phyloP scores from a whole-genome alignment of 2,113 vertebrate genomes.

The Heterocephalus glaber region DNA sequence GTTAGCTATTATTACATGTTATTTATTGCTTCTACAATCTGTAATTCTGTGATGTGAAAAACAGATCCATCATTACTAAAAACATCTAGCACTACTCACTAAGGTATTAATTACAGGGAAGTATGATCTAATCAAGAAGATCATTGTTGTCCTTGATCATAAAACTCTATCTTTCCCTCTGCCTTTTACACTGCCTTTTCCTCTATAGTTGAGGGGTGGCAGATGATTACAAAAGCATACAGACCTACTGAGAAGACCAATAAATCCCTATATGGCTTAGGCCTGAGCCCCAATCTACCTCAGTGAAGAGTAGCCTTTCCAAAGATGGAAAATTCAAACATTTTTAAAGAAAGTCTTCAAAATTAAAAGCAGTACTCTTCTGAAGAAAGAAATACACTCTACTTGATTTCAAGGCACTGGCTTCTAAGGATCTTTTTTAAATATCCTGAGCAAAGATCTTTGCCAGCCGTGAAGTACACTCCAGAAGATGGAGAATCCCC shows the following conservation, averaged over 20 bases:
- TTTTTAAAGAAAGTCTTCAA: constrained; percentile 32
- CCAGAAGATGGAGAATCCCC: constrained; percentile 41
- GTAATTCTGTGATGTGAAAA: constrained; percentile 44
- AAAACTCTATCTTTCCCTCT: constrained; percentile 3
- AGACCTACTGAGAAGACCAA: background rate
- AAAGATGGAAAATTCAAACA: constrained; percentile 28
- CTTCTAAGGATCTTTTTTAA: constrained; percentile 68
- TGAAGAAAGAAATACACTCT: constrained; percentile 39
- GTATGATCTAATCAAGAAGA: background rate
- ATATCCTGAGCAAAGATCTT: constrained; percentile 49
- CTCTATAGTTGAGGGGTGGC: background rate
- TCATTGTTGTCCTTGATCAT: background rate
- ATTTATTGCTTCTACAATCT: constrained; percentile 37
- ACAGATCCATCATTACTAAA: constrained; percentile 35
- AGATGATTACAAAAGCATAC: constrained; percentile 11
- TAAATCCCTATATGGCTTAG: background rate
- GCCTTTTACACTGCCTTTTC: background rate
- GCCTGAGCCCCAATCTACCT: background rate
- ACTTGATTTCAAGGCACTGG: constrained; percentile 44
- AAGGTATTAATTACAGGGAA: background rate
- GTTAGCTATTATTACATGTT: background rate
- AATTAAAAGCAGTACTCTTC: constrained; percentile 35
- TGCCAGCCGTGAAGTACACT: constrained; percentile 55
- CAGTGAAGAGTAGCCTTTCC: background rate
- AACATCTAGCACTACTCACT: background rate